These are phyloP conservation scores for Acleris emargana DNA, from an alignment of 2,888 invertebrate genomes.

Conservation along the genomic window DNA sequence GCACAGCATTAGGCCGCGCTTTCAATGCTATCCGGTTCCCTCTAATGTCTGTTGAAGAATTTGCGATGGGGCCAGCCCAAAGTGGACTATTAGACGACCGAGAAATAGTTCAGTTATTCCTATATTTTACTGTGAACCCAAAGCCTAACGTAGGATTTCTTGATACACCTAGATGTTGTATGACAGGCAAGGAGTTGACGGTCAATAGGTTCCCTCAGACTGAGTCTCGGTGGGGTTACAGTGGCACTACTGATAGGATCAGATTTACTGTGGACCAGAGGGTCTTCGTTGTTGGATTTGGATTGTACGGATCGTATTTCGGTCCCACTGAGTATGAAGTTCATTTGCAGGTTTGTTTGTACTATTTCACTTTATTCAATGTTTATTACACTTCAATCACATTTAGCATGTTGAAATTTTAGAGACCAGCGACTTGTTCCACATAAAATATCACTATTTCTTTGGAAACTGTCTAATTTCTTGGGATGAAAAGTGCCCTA, in stretches of 20 bases:
- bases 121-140: conserved; percentile 89
- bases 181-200: conserved; percentile 90
- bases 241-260: conserved; percentile 91
- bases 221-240: conserved; percentile 93
- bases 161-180: conserved; percentile 88
- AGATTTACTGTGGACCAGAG: conserved; percentile 91
- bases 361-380: neutral
- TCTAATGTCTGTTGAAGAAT: conserved; percentile 93
- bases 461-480: too few relatives aligned
- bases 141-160: conserved; percentile 89
- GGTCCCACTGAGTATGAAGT: conserved; percentile 91
- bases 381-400: too few relatives aligned
- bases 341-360: conserved; percentile 83
- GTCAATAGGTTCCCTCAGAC: conserved; percentile 89
- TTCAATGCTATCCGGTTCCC: conserved; percentile 91
- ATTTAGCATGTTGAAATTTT: neutral
- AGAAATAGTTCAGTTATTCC: conserved; percentile 89
- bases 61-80: conserved; percentile 90
- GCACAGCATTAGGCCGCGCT: conserved; percentile 87
- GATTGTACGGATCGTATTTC: conserved; percentile 92
- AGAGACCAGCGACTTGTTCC: too few relatives aligned
- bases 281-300: conserved; percentile 93
- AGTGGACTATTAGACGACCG: conserved; percentile 89
- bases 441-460: too few relatives aligned
- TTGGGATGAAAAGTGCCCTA: too few relatives aligned